Conservation (phyloP, 2,888 invertebrate genomes). For the Agonopterix arenella region DNA sequence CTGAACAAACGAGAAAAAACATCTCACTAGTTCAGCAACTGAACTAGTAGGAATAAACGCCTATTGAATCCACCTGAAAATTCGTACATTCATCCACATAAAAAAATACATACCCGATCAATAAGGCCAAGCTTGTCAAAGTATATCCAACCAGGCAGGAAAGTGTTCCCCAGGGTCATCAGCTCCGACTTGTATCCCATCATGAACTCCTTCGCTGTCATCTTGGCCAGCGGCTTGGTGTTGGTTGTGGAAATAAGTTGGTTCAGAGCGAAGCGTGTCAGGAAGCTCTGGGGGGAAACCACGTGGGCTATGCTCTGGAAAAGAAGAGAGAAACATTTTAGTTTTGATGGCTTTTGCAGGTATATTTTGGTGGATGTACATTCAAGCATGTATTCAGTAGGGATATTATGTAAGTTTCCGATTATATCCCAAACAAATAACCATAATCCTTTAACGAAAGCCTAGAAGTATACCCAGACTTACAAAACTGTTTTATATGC, state of each 20-base stretch:
- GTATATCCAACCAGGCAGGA: slow-evolving; percentile 89
- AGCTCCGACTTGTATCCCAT: slow-evolving; percentile 90
- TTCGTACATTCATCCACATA: neutral
- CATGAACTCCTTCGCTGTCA: slow-evolving; percentile 93
- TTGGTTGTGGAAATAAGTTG: slow-evolving; percentile 81
- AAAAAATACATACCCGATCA: slow-evolving; percentile 82
- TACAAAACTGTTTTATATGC: too few species aligned
- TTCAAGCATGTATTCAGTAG: too few species aligned
- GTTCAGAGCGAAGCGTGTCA: slow-evolving; percentile 83
- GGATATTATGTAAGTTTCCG: too few species aligned
- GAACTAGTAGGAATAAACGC: too few species aligned
- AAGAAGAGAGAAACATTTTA: slow-evolving; percentile 10
- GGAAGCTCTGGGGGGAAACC: slow-evolving; percentile 79
- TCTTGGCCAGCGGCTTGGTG: slow-evolving; percentile 82
- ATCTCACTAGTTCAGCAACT: too few species aligned
- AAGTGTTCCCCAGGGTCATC: slow-evolving; percentile 88
- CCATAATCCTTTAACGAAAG: too few species aligned
- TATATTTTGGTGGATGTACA: too few species aligned
- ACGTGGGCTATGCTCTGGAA: slow-evolving; percentile 89
- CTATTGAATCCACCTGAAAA: too few species aligned
- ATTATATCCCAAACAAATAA: too few species aligned
- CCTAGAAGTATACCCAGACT: too few species aligned
- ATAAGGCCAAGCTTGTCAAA: slow-evolving; percentile 93
- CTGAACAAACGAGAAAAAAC: too few species aligned
- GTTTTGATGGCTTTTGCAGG: too few species aligned